Evolutionary conservation across 1,140 invertebrate genomes (phyloP).

Genomic region (Caenorhabditis inopinata): DNA sequence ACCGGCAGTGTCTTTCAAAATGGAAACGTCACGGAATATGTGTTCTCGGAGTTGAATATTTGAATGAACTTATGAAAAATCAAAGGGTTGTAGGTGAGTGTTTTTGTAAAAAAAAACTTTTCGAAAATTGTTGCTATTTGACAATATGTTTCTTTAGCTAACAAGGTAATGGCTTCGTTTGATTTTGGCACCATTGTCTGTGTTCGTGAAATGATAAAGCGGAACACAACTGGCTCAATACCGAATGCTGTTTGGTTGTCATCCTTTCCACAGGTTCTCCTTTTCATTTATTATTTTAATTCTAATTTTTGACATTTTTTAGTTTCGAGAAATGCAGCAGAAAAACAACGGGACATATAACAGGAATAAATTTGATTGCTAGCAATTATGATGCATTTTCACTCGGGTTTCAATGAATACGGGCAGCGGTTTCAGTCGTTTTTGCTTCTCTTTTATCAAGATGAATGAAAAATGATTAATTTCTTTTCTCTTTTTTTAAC

Average conservation of each 20-base stretch:
- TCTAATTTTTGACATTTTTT: neutral
- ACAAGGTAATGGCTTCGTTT: slow-evolving; percentile 10
- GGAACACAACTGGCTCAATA: neutral
- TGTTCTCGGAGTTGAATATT: slow-evolving; percentile 24
- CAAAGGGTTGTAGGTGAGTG: neutral
- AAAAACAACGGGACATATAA: neutral
- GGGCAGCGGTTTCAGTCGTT: too few relatives aligned
- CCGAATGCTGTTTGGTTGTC: neutral
- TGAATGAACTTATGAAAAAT: neutral
- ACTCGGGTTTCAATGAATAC: neutral
- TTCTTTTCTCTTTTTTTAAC: too few relatives aligned
- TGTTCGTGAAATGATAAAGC: slow-evolving; percentile 24
- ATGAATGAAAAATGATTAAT: too few relatives aligned
- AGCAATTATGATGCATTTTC: too few relatives aligned
- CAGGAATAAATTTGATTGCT: slow-evolving; percentile 23
- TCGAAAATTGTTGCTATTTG: too few relatives aligned
- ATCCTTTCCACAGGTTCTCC: neutral
- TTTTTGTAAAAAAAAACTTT: too few relatives aligned
- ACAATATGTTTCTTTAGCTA: slow-evolving; percentile 22
- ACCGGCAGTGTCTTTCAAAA: neutral
- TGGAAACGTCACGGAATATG: slow-evolving; percentile 32
- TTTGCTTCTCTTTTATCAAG: too few relatives aligned
- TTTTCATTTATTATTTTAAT: neutral
- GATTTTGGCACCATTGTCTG: slow-evolving; percentile 38
- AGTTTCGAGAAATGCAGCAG: slow-evolving; percentile 24